Evolutionary conservation across 2,113 vertebrate genomes (phyloP).

Genomic region (Dryoscopus gambensis): DNA sequence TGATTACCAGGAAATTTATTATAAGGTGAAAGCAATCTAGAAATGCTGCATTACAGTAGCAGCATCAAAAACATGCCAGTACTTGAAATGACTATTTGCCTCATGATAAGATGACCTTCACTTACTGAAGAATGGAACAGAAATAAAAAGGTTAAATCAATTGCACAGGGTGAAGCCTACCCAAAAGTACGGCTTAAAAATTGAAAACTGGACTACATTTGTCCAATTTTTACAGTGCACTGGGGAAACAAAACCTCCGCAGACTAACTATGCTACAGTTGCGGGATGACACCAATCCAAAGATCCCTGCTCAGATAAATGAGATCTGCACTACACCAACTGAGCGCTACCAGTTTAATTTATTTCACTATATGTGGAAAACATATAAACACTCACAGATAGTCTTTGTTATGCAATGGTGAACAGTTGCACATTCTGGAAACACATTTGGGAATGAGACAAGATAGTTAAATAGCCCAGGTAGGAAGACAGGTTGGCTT

Average conservation of each 20-base stretch:
- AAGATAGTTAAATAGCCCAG: not conserved
- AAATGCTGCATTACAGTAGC: not conserved
- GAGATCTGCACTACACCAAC: not conserved
- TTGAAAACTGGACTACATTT: not conserved
- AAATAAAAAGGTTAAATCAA: not conserved
- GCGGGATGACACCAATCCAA: not conserved
- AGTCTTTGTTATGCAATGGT: not conserved
- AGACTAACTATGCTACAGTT: not conserved
- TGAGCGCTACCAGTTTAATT: accelerated
- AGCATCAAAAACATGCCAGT: not conserved
- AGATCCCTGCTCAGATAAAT: not conserved
- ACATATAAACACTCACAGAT: not conserved
- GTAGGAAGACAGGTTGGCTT: not conserved
- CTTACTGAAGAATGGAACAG: not conserved
- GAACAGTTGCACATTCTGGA: not conserved
- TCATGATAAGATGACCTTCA: not conserved
- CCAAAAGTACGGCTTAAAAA: not conserved
- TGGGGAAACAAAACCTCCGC: not conserved
- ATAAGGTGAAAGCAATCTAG: not conserved
- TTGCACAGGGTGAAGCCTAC: not conserved
- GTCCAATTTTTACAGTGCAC: not conserved
- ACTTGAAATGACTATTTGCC: not conserved
- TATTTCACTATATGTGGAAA: accelerated
- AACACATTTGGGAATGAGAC: not conserved
- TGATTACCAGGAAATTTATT: not conserved